Conservation (phyloP, 2,797 vertebrate genomes). For the Periparus ater region DNA sequence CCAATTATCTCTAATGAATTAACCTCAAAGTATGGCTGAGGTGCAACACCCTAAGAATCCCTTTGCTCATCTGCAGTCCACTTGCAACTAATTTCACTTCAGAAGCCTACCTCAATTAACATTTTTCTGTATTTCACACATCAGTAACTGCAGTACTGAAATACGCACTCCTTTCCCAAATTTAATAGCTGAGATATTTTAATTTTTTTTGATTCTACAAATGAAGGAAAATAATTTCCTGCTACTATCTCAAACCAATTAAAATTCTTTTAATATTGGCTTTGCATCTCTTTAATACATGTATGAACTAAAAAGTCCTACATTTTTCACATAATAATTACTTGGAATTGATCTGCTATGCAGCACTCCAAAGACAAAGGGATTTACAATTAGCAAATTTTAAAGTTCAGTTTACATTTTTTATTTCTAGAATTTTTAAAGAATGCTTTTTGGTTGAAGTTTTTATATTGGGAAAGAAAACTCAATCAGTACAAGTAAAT, state of each 20-base stretch:
- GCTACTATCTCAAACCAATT: constrained; percentile 59
- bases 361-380: constrained; percentile 32
- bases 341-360: constrained; percentile 47
- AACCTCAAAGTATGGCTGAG: constrained; percentile 19
- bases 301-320: constrained; percentile 7
- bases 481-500: constrained; percentile 23
- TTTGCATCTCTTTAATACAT: constrained; percentile 17
- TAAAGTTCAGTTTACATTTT: constrained; percentile 52
- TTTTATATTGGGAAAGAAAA: constrained; percentile 60
- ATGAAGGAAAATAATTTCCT: constrained; percentile 60
- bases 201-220: constrained; percentile 43
- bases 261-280: constrained; percentile 41
- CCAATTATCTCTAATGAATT: constrained; percentile 56
- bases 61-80: constrained; percentile 56
- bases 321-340: constrained; percentile 54
- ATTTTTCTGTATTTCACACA: constrained; percentile 67
- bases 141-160: constrained; percentile 25
- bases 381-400: constrained; percentile 49
- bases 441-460: constrained; percentile 23
- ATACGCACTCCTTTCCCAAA: constrained; percentile 20
- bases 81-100: constrained; percentile 54
- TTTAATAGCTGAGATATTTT: constrained; percentile 48
- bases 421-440: constrained; percentile 40
- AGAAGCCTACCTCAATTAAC: constrained; percentile 34
- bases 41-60: constrained; percentile 26